These are phyloP conservation scores for Cuculus canorus DNA, from an alignment of 2,797 vertebrate species.

Conservation along the genomic window DNA sequence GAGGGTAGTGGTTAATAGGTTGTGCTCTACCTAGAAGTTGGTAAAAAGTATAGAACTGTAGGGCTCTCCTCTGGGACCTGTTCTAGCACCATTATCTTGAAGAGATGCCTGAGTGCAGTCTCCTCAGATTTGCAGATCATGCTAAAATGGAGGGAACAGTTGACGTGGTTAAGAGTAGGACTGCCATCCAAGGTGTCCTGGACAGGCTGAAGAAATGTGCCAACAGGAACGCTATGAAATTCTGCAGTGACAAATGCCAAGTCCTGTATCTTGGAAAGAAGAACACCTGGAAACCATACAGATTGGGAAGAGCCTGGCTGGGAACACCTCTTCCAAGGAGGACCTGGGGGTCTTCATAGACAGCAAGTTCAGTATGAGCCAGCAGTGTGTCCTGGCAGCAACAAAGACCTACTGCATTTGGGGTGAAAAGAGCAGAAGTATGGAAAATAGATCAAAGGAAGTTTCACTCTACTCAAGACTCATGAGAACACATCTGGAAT, in stretches of 20 bases:
- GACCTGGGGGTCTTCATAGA: neutral
- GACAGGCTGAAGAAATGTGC: neutral
- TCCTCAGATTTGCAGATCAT: neutral
- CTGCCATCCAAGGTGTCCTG: neutral
- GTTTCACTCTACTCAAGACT: neutral
- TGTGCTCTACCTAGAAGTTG: neutral
- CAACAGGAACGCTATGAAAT: neutral
- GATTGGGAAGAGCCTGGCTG: neutral
- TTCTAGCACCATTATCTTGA: neutral
- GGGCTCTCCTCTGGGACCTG: neutral
- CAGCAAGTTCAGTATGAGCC: neutral
- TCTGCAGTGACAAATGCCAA: neutral
- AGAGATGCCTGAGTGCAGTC: neutral
- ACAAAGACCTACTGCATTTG: accelerated
- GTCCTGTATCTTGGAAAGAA: neutral
- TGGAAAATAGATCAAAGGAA: neutral
- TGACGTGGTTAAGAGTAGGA: accelerated
- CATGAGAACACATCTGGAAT: neutral
- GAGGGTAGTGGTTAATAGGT: neutral
- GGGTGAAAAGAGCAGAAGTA: neutral
- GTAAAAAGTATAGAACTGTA: neutral
- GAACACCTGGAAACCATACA: neutral
- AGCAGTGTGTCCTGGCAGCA: neutral
- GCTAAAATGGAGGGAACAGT: neutral
- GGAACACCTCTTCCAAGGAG: neutral